Evolutionary conservation across 92 coral and sea anemone species (phyloP).

Genomic region (Hydrozoanthus gracilis): DNA sequence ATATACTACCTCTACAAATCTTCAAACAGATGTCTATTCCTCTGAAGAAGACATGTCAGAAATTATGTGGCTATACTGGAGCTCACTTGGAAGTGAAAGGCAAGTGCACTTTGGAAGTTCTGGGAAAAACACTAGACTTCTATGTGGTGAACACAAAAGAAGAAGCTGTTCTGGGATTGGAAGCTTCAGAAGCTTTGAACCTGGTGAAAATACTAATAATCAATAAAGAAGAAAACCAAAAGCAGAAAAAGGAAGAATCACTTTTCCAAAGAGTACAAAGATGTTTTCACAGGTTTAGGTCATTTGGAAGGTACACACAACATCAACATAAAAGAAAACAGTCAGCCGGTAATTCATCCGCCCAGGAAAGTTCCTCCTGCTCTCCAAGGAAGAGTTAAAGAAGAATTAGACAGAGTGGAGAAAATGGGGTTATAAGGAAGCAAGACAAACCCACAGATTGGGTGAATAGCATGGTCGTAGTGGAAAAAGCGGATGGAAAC

Average conservation of each 20-base stretch:
- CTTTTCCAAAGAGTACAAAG: conserved; percentile 21
- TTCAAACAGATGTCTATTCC: conserved; percentile 33
- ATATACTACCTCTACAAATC: conserved; percentile 40
- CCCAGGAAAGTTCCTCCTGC: conserved; percentile 46
- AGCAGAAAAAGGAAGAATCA: background rate
- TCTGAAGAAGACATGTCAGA: conserved; percentile 34
- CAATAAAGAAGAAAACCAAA: conserved; percentile 24
- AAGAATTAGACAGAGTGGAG: conserved; percentile 51
- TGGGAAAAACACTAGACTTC: conserved; percentile 25
- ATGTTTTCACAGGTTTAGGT: conserved; percentile 57
- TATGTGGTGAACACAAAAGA: conserved; percentile 44
- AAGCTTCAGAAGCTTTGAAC: conserved; percentile 53
- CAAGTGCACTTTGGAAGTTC: conserved; percentile 21
- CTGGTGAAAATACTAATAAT: conserved; percentile 35
- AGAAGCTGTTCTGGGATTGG: conserved; percentile 42
- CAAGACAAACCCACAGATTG: background rate
- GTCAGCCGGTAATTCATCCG: conserved; percentile 39
- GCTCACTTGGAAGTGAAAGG: conserved; percentile 29
- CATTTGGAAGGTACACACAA: conserved; percentile 49
- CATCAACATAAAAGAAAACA: conserved; percentile 42
- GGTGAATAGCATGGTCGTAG: background rate
- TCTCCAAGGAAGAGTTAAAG: conserved; percentile 30
- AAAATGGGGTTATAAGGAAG: conserved; percentile 2
- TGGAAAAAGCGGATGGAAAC: background rate
- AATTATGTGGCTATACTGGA: conserved; percentile 43